Percentiles rank a stretch among this genome's conserved stretches.
These are phyloP conservation scores for Athrips mouffetella DNA, from an alignment of 2,888 invertebrate genomes.

Conservation along the genomic window DNA sequence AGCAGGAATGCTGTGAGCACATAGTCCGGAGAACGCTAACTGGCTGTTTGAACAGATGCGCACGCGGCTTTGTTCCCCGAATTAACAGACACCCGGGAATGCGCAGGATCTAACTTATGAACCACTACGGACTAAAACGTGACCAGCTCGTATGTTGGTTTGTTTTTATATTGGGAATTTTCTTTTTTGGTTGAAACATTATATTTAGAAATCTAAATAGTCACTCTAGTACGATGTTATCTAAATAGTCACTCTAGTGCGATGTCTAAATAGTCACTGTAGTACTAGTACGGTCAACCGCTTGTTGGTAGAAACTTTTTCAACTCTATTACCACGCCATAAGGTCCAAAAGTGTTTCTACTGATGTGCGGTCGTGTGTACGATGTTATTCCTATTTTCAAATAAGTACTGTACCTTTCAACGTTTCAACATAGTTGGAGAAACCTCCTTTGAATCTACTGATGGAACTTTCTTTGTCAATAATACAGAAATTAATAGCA, in stretches of 20 bases:
- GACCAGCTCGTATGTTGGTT: conserved; percentile 10
- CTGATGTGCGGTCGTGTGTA: too few relatives aligned
- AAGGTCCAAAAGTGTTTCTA: too few relatives aligned
- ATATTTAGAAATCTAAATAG: not conserved
- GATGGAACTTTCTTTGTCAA: too few relatives aligned
- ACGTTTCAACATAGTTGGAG: too few relatives aligned
- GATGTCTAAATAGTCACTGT: too few relatives aligned
- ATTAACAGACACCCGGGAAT: conserved; percentile 59
- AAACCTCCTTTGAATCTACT: too few relatives aligned
- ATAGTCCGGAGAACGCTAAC: conserved; percentile 38
- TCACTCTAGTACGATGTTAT: too few relatives aligned
- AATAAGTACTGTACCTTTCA: too few relatives aligned
- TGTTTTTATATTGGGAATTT: conserved; percentile 2
- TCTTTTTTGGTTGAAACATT: not conserved
- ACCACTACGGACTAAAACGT: conserved; percentile 1
- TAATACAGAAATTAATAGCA: too few relatives aligned
- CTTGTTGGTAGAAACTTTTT: not conserved
- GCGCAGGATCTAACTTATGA: conserved; percentile 27
- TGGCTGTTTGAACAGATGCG: conserved; percentile 71
- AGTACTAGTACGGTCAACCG: not conserved
- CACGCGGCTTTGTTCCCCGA: conserved; percentile 63
- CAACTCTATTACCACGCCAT: too few relatives aligned
- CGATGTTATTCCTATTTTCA: too few relatives aligned
- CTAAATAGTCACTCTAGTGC: too few relatives aligned
- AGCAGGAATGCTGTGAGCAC: conserved; percentile 16